phyloP scores from a whole-genome alignment of 2,888 invertebrate species.

The Uloborus plumipes region DNA sequence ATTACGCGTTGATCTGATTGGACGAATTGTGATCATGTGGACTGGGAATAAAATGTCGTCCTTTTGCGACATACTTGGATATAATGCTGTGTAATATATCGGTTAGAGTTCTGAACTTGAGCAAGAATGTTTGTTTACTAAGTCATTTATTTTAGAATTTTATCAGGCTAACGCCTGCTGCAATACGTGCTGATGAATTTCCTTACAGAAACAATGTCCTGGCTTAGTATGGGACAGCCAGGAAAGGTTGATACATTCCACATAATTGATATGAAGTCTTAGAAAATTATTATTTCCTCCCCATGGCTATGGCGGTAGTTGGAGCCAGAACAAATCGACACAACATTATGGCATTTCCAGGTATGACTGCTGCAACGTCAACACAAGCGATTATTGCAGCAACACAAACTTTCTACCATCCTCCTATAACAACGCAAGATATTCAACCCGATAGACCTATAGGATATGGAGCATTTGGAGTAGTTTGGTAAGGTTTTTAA shows the following conservation, averaged over 20 bases:
- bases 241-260: conserved; percentile 53
- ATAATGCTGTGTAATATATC: conserved; percentile 22
- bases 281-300: conserved; percentile 28
- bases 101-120: conserved; percentile 25
- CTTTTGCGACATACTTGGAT: conserved; percentile 48
- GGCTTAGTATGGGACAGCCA: conserved; percentile 50
- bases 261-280: conserved; percentile 28
- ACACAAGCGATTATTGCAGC: conserved; percentile 65
- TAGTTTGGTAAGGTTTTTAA: conserved; percentile 93
- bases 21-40: conserved; percentile 57
- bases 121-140: conserved; percentile 25
- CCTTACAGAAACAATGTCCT: conserved; percentile 27
- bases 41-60: conserved; percentile 57
- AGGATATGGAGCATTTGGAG: conserved; percentile 99
- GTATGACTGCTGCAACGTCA: conserved; percentile 61
- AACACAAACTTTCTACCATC: conserved; percentile 66
- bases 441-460: conserved; percentile 94
- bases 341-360: conserved; percentile 63
- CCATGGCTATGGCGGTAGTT: conserved; percentile 64
- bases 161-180: conserved; percentile 36
- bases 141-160: conserved; percentile 17
- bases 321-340: conserved; percentile 64
- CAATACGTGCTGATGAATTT: conserved; percentile 14
- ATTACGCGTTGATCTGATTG: conserved; percentile 35
- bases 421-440: conserved; percentile 69